Base-by-base conservation (phyloP, 1,140 invertebrate genomes). In the Ceratosolen solmsi region DNA sequence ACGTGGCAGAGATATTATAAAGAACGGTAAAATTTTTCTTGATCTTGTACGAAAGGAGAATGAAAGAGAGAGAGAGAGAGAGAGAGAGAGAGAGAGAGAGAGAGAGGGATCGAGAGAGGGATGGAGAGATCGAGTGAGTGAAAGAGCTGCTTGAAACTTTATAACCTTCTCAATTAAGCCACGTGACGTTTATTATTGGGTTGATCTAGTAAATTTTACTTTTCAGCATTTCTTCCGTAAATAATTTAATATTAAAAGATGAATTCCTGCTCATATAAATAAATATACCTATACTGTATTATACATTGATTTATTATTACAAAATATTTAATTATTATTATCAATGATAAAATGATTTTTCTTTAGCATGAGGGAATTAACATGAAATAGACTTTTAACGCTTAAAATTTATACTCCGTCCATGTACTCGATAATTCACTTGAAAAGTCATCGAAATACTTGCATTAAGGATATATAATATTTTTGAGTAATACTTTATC, bases 91-190 rank as follows among this genome's bases (percentile, higher is more conserved):
- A 65, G 11, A n/a, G 22, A 46, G 54, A n/a, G n/a, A n/a, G n/a
- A n/a, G n/a, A n/a, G n/a, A n/a, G n/a, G n/a, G n/a, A 22, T 27
- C 60, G 15, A 25, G 9, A 41, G 22, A 17, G 41, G 27, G 11
- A 38, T 51, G 77, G 11, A n/a, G 22, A 46, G 54, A 22, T 27
- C 60, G 15, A 25, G 9, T 46, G 22, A 17, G 41, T 13, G 11
- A 38, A 54, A 65, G 11, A n/a, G 22, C 33, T n/a, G 54, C 41
- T 60, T 9, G 30, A 54, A 80, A 80, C 68, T 73, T 80, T 80
- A 58, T 80, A 73, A 80, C 60, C 78, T 72, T 33, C 51, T 63
- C 70, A 73, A 73, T 73, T 73, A 73, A 80, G 56, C 58, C 68
- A 60, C 36, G 41, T 17, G 51, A 72, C 68, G n/a, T 73, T 72